These are phyloP conservation scores for Campoplex nolae DNA, from an alignment of 2,888 invertebrate genomes.

Conservation along the genomic window DNA sequence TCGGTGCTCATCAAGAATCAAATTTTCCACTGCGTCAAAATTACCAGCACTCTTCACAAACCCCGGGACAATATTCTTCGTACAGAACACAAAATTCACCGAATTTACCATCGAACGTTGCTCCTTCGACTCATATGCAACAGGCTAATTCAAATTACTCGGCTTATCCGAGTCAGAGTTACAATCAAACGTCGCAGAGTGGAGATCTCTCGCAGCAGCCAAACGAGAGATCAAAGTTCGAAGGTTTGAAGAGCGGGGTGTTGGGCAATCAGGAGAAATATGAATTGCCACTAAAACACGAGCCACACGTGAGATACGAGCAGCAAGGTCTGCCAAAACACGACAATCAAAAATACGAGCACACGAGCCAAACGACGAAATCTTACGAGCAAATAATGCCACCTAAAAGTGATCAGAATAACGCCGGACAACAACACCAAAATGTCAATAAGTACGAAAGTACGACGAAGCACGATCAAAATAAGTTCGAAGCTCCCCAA, in stretches of 20 bases:
- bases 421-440: constrained; percentile 62
- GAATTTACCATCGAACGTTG: constrained; percentile 68
- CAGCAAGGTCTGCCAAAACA: constrained; percentile 74
- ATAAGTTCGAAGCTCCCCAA: constrained; percentile 69
- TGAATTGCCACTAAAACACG: constrained; percentile 73
- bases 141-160: constrained; percentile 67
- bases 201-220: constrained; percentile 66
- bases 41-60: constrained; percentile 63
- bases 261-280: constrained; percentile 74
- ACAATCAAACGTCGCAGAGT: constrained; percentile 74
- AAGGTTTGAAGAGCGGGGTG: constrained; percentile 69
- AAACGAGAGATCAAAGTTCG: constrained; percentile 75
- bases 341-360: constrained; percentile 73
- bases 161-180: constrained; percentile 72
- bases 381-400: constrained; percentile 74
- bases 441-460: constrained; percentile 72
- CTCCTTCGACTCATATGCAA: constrained; percentile 24
- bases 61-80: constrained; percentile 62
- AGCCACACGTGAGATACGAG: constrained; percentile 77
- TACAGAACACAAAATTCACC: constrained; percentile 75
- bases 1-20: constrained; percentile 74
- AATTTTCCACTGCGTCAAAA: constrained; percentile 73
- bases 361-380: constrained; percentile 70
- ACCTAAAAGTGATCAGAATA: constrained; percentile 72
- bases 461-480: constrained; percentile 75